Evolutionary conservation across 1,140 invertebrate species (phyloP).

Genomic region (Meloidogyne floridensis): DNA sequence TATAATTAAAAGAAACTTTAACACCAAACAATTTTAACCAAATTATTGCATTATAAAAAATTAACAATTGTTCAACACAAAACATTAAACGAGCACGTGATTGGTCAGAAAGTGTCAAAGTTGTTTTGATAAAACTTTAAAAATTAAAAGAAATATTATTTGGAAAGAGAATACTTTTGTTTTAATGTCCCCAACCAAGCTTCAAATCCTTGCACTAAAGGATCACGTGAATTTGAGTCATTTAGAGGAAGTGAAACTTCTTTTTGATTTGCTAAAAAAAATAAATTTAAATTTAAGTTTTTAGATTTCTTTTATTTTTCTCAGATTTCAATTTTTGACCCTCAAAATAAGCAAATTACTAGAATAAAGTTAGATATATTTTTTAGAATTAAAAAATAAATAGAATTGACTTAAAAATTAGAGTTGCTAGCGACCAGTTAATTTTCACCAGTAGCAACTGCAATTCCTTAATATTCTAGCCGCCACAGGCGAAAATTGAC

Average conservation of each 20-base stretch:
- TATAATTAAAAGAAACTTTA: background rate
- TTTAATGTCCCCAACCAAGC: slow-evolving; percentile 5
- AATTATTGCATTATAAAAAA: slow-evolving; percentile 17
- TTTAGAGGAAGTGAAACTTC: slow-evolving; percentile 2
- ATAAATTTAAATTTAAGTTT: background rate
- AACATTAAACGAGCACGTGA: slow-evolving; percentile 8
- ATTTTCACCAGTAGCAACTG: too few relatives aligned
- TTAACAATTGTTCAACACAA: slow-evolving; percentile 15
- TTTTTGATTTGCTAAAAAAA: background rate
- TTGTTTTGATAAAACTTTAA: slow-evolving; percentile 1
- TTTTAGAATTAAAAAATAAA: too few relatives aligned
- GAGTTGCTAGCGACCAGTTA: too few relatives aligned
- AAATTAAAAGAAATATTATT: background rate
- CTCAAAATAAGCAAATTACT: too few relatives aligned
- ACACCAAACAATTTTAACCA: slow-evolving; percentile 7
- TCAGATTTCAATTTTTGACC: background rate
- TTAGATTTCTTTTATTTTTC: background rate
- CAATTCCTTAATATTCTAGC: too few relatives aligned
- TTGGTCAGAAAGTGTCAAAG: background rate
- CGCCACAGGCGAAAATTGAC: too few relatives aligned
- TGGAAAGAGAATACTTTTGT: background rate
- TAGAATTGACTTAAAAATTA: too few relatives aligned
- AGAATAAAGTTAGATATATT: too few relatives aligned
- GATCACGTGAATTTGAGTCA: slow-evolving; percentile 3
- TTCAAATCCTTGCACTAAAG: slow-evolving; percentile 9